phyloP scores from a whole-genome alignment of 2,888 invertebrate genomes.

The Agapostemon virescens region DNA sequence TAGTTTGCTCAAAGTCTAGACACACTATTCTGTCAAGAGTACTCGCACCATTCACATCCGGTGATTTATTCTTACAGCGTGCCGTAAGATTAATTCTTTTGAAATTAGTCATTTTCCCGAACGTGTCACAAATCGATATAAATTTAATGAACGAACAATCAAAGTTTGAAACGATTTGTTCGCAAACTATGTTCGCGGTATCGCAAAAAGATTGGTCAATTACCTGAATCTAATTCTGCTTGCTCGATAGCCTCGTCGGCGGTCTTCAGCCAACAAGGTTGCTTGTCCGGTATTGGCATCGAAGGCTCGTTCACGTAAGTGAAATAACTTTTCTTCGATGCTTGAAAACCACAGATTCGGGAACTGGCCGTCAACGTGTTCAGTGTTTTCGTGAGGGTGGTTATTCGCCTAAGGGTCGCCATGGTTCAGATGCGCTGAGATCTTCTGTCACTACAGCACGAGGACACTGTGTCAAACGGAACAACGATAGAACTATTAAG shows the following conservation, averaged over 20 bases:
- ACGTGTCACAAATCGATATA: not conserved
- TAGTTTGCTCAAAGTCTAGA: not conserved
- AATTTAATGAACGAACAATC: not conserved
- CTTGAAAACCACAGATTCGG: slow-evolving; percentile 51
- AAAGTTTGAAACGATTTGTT: not conserved
- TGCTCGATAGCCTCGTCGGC: slow-evolving; percentile 90
- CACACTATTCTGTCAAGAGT: slow-evolving; percentile 3
- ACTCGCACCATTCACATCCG: slow-evolving; percentile 7
- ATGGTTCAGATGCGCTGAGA: slow-evolving; percentile 58
- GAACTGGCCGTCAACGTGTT: slow-evolving; percentile 64
- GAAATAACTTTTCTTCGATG: slow-evolving; percentile 79
- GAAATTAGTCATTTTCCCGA: not conserved
- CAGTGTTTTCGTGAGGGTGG: slow-evolving; percentile 69
- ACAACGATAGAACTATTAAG: slow-evolving; percentile 23
- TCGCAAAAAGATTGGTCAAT: slow-evolving; percentile 24
- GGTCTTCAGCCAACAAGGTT: slow-evolving; percentile 86
- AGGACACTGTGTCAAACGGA: slow-evolving; percentile 38
- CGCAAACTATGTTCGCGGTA: no score
- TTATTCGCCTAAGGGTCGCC: slow-evolving; percentile 74
- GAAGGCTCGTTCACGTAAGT: slow-evolving; percentile 91
- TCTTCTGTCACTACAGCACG: slow-evolving; percentile 32
- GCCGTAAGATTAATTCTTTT: slow-evolving; percentile 30
- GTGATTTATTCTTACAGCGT: not conserved
- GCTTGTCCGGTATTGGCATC: slow-evolving; percentile 87
- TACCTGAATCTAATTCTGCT: slow-evolving; percentile 89